Base-by-base conservation (phyloP, 2,888 invertebrate species). In the Nomada fabriciana region DNA sequence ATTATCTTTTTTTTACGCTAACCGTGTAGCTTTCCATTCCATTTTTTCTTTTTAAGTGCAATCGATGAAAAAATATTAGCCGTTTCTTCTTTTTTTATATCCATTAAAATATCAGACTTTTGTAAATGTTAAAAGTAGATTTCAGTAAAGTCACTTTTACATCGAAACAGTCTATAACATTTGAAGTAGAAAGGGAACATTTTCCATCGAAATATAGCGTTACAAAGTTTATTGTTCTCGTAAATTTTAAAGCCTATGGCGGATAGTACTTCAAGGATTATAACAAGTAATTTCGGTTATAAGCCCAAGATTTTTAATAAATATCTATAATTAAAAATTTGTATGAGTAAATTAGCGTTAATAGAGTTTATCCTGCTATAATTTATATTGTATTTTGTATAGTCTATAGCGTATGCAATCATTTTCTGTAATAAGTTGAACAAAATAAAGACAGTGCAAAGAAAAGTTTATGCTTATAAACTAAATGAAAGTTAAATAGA, bases 41-140 rank as follows among this genome's bases (percentile, higher is more conserved):
- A 63, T 25, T 53, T 53, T 23, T 74, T 68, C 11, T 57, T 50
- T 63, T 68, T 65, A 78, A 29, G 64, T 67, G 60, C 78, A 53
- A 29, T 76, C 71, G 59, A 80, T 88, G 83, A 88, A 87, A 87
- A 87, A 88, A 87, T 87, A 88, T 87, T 64, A 86, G 67, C 69
- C 15, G 15, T 15, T 47, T 11, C 15, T 68, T 11, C 4, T 68
- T 53, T 47, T 81, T 85, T 61, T 77, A 76, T 74, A 82, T 82
- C 63, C 52, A 55, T 80, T 87, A 78, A 80, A 76, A 80, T 82
- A 82, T 84, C 82, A 85, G 76, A 87, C 86, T 87, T 86, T 80
- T 65, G 55, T 71, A 80, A 85, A 84, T 7, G 29, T 80, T 80
- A 86, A 87, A 80, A 78, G 78, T 82, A 78, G 71, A 61, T 78